Evolutionary conservation across 1,140 invertebrate species (phyloP).

Genomic region (Zaprionus nigranus): DNA sequence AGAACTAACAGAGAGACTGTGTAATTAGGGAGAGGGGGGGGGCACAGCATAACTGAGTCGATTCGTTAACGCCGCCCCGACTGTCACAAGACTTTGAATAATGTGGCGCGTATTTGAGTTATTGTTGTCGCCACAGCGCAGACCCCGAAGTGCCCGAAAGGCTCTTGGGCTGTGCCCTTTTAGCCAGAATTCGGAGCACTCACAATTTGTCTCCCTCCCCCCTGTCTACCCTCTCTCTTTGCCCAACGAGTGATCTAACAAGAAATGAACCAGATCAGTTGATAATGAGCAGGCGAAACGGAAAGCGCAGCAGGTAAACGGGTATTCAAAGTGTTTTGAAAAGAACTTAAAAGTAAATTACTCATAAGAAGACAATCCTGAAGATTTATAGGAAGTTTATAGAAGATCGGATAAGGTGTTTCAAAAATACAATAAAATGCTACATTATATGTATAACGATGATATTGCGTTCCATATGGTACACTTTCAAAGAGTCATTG

Average conservation of each 20-base stretch:
- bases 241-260: conserved; percentile 9
- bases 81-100: conserved; percentile 71
- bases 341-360: background rate
- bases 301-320: background rate
- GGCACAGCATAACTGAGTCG: conserved; percentile 35
- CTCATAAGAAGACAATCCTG: background rate
- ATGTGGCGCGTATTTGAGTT: conserved; percentile 78
- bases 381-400: too few relatives aligned
- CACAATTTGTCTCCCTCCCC: conserved; percentile 41
- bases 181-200: conserved; percentile 38
- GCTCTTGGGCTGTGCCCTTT: conserved; percentile 27
- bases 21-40: background rate
- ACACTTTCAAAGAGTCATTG: background rate
- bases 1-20: conserved; percentile 6
- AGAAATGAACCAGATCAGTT: conserved; percentile 22
- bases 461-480: too few relatives aligned
- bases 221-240: too few relatives aligned
- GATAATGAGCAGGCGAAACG: conserved; percentile 3
- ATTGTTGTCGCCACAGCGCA: conserved; percentile 61
- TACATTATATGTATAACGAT: too few relatives aligned
- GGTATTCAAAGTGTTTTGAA: background rate
- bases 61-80: conserved; percentile 63
- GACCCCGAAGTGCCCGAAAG: conserved; percentile 45
- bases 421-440: too few relatives aligned
- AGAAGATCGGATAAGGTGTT: too few relatives aligned